These are phyloP conservation scores for Machimus atricapillus DNA, from an alignment of 2,888 invertebrate genomes.

Conservation along the genomic window DNA sequence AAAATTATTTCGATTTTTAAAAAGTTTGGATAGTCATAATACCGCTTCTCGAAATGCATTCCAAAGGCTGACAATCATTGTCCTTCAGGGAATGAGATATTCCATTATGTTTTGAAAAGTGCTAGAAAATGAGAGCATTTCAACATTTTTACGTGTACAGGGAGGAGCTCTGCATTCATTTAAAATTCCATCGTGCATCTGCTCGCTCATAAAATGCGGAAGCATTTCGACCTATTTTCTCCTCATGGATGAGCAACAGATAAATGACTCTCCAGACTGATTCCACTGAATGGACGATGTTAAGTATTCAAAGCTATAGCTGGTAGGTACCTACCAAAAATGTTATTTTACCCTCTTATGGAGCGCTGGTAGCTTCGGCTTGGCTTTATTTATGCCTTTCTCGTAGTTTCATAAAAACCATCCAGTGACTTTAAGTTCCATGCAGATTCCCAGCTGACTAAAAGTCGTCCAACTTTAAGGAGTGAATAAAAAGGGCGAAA, in stretches of 20 bases:
- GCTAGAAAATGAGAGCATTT: neutral
- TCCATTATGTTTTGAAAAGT: neutral
- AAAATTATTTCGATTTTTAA: neutral
- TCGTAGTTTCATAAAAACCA: neutral
- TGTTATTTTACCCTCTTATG: neutral
- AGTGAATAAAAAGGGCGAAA: neutral
- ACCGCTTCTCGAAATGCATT: neutral
- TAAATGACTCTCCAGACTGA: neutral
- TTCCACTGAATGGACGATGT: neutral
- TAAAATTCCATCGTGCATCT: slow-evolving; percentile 19
- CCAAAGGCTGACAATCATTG: neutral
- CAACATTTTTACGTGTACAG: neutral
- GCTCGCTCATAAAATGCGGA: neutral
- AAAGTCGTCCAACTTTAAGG: neutral
- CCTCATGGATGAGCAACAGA: slow-evolving; percentile 2
- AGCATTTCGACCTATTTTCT: neutral
- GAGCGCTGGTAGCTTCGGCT: neutral
- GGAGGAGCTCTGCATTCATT: slow-evolving; percentile 2
- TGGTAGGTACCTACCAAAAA: neutral
- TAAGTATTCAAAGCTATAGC: neutral
- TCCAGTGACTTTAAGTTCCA: neutral
- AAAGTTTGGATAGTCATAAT: neutral
- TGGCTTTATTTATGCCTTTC: neutral
- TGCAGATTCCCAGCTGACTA: neutral
- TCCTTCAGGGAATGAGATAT: neutral